Evolutionary conservation across 2,113 vertebrate species (phyloP).

Genomic region (Phyllostomus hastatus): DNA sequence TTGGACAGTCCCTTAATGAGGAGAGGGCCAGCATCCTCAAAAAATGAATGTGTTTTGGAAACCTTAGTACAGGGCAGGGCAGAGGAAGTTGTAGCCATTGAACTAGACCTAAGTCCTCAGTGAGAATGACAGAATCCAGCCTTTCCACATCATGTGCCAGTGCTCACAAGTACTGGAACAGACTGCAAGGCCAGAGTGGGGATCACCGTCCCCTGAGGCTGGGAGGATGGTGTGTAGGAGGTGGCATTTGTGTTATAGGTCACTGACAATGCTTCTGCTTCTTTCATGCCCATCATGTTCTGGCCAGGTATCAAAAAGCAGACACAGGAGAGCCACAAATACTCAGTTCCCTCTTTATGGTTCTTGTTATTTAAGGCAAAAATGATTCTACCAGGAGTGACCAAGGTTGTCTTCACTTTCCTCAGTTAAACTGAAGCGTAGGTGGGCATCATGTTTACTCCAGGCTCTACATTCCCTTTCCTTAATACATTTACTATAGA

Average conservation of each 20-base stretch:
- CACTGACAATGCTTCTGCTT: not conserved
- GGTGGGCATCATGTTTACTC: not conserved
- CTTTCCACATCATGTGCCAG: rapidly evolving
- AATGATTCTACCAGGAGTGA: not conserved
- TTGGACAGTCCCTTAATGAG: not conserved
- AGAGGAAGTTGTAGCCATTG: not conserved
- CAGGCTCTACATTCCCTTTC: not conserved
- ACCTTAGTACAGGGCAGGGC: rapidly evolving
- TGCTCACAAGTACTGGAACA: not conserved
- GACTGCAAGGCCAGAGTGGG: not conserved
- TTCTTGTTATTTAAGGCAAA: not conserved
- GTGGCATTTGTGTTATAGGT: not conserved
- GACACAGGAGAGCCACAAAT: not conserved
- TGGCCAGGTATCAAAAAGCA: not conserved
- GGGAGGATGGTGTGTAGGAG: rapidly evolving
- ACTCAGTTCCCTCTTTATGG: not conserved
- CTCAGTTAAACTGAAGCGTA: not conserved
- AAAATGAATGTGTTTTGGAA: not conserved
- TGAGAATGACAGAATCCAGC: not conserved
- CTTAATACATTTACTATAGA: not conserved
- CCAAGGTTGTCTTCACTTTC: not conserved
- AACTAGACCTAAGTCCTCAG: not conserved
- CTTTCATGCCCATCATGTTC: not conserved
- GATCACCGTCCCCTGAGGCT: not conserved
- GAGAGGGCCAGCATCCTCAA: not conserved